These are phyloP conservation scores for Spinus olivaceus DNA, from an alignment of 2,797 vertebrate species.

Conservation along the genomic window DNA sequence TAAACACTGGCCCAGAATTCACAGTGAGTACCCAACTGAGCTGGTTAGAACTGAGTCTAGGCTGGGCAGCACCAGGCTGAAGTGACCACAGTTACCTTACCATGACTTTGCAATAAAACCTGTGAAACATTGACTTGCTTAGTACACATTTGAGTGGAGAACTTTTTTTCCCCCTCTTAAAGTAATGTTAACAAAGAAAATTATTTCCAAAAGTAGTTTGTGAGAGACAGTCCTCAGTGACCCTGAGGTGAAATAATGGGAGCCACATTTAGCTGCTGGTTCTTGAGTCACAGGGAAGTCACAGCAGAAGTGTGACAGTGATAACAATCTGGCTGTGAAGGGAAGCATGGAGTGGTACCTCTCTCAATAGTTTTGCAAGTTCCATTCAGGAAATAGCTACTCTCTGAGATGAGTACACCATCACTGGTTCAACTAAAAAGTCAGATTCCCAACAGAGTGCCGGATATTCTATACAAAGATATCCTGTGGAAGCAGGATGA, in stretches of 20 bases:
- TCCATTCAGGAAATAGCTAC: conserved; percentile 10
- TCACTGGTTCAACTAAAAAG: not conserved
- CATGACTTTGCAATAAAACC: not conserved
- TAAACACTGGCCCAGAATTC: not conserved
- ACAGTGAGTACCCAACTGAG: not conserved
- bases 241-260: not conserved
- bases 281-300: not conserved
- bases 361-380: not conserved
- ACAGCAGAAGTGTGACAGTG: not conserved
- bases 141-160: not conserved
- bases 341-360: not conserved
- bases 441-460: not conserved
- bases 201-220: not conserved
- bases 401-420: not conserved
- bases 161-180: fast-evolving
- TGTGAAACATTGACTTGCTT: not conserved
- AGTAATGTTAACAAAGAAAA: not conserved
- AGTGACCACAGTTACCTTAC: not conserved
- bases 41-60: not conserved
- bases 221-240: not conserved
- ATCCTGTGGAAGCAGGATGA: conserved; percentile 46
- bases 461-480: conserved; percentile 22
- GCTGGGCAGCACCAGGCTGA: not conserved
- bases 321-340: not conserved
- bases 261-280: not conserved